A percentile compares a stretch with the other conserved stretches of the same genome.
These are phyloP conservation scores for Cabera pusaria DNA, from an alignment of 2,888 invertebrate genomes.

Conservation along the genomic window DNA sequence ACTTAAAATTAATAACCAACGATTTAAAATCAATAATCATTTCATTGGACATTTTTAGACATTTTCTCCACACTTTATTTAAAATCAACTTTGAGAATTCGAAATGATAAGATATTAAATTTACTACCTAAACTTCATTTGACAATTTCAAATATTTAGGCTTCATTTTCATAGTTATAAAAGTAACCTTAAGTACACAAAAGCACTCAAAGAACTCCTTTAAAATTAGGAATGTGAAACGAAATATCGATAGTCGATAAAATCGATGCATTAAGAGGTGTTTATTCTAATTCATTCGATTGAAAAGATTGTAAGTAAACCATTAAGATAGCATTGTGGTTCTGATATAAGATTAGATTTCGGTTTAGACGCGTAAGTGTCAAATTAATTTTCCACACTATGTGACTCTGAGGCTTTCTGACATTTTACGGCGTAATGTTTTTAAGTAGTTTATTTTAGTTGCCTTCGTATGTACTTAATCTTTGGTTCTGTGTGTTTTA, in stretches of 20 bases:
- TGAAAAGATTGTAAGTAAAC: constrained; percentile 40
- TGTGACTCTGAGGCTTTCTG: constrained; percentile 33
- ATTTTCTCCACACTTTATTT: constrained; percentile 7
- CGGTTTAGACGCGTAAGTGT: constrained; percentile 39
- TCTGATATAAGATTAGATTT: constrained; percentile 43
- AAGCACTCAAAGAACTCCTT: constrained; percentile 7
- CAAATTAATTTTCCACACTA: constrained; percentile 40
- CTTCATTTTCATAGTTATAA: neutral
- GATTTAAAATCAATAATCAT: constrained; percentile 17
- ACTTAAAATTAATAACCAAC: too few relatives aligned
- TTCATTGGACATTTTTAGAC: constrained; percentile 9
- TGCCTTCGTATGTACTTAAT: constrained; percentile 2
- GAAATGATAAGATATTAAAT: constrained; percentile 2
- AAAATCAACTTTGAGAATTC: constrained; percentile 6
- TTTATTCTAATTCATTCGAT: constrained; percentile 38
- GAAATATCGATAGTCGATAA: constrained; percentile 28
- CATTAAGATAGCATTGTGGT: constrained; percentile 36
- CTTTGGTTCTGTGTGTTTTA: too few relatives aligned
- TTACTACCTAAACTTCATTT: too few relatives aligned
- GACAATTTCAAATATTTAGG: too few relatives aligned
- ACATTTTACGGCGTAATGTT: constrained; percentile 42
- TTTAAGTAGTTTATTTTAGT: constrained; percentile 40
- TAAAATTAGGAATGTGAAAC: constrained; percentile 27
- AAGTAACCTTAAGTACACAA: constrained; percentile 1
- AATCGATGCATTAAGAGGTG: constrained; percentile 36